These are phyloP conservation scores for Bucorvus abyssinicus DNA, from an alignment of 2,797 vertebrate genomes.

Conservation along the genomic window DNA sequence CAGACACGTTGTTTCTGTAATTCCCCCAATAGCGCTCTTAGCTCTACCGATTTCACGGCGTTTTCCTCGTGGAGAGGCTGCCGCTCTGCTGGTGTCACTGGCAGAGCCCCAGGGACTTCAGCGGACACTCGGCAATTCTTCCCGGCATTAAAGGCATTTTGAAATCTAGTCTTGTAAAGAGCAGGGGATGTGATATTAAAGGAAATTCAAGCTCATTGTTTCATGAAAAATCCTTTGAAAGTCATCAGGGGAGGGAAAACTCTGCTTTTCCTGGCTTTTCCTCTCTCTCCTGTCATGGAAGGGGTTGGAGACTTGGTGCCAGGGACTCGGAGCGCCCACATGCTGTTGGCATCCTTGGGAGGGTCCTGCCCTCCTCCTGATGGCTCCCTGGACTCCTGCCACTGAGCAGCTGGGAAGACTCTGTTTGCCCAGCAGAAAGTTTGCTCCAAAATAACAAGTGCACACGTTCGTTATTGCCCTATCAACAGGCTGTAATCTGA, in stretches of 20 bases:
- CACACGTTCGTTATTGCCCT: rapidly evolving
- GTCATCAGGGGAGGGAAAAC: background rate
- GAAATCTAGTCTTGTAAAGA: background rate
- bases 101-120: background rate
- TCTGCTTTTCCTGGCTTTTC: background rate
- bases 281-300: background rate
- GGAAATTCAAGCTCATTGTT: background rate
- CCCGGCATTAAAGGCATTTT: background rate
- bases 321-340: rapidly evolving
- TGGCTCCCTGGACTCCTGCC: background rate
- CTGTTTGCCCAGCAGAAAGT: background rate
- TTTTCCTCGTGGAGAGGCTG: background rate
- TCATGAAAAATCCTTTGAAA: background rate
- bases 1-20: background rate
- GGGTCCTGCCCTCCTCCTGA: background rate
- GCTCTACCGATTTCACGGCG: background rate
- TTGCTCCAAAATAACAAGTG: background rate
- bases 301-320: background rate
- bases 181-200: background rate
- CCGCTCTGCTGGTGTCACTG: background rate
- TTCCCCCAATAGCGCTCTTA: background rate
- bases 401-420: background rate
- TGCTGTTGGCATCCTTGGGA: background rate
- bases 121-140: background rate
- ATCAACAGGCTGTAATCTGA: no score